These are phyloP conservation scores for Neosalanx taihuensis DNA, from an alignment of 2,797 vertebrate genomes.

Conservation along the genomic window DNA sequence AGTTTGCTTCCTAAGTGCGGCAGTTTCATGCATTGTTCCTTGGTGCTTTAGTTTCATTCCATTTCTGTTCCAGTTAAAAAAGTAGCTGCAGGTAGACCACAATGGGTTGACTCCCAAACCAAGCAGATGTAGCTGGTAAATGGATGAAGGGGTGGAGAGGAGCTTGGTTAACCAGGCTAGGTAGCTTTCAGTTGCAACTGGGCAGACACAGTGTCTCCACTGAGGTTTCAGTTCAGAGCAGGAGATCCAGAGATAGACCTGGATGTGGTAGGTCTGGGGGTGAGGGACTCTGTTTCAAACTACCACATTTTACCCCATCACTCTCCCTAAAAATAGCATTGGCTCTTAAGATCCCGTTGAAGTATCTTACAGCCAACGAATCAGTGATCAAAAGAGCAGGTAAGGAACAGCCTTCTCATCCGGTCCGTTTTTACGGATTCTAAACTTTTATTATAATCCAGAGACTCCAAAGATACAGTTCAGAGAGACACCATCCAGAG, in stretches of 20 bases:
- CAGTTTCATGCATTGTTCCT: constrained; percentile 69
- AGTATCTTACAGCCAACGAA: constrained; percentile 39
- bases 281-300: constrained; percentile 70
- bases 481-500: constrained; percentile 23
- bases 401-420: constrained; percentile 32
- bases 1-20: constrained; percentile 52
- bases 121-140: constrained; percentile 16
- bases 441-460: constrained; percentile 41
- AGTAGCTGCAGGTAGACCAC: not conserved
- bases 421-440: constrained; percentile 12
- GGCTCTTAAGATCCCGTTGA: constrained; percentile 44
- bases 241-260: constrained; percentile 57
- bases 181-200: constrained; percentile 39
- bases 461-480: constrained; percentile 40
- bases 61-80: constrained; percentile 10
- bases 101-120: constrained; percentile 38
- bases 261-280: constrained; percentile 68
- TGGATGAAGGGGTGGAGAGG: not conserved
- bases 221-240: constrained; percentile 42
- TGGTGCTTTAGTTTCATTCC: constrained; percentile 48
- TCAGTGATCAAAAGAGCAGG: constrained; percentile 43
- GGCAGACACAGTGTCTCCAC: constrained; percentile 34
- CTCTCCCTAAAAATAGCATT: constrained; percentile 75
- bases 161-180: constrained; percentile 45
- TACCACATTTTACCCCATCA: constrained; percentile 80